Evolutionary conservation across 1,140 invertebrate species (phyloP).

Genomic region (Mercenaria mercenaria): DNA sequence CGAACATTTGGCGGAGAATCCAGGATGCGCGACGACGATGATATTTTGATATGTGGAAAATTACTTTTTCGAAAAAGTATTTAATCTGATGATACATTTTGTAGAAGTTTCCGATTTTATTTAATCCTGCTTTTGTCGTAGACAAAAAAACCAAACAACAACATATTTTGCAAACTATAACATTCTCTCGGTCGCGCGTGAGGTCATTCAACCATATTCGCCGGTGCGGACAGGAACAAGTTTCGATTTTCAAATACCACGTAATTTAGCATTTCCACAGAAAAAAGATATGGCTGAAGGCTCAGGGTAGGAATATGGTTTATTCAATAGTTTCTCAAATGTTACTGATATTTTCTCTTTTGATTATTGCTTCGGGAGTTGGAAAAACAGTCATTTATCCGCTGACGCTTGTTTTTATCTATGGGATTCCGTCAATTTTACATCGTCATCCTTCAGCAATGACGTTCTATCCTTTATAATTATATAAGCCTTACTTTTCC

Average conservation of each 20-base stretch:
- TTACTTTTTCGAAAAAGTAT: no score
- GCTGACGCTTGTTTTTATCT: conserved; percentile 2
- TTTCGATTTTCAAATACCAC: conserved; percentile 66
- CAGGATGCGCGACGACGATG: not conserved
- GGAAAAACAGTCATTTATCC: no score
- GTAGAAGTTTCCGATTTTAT: no score
- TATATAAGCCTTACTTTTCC: not conserved
- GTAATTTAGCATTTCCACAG: conserved; percentile 28
- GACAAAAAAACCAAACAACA: no score
- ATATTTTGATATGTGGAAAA: conserved; percentile 4
- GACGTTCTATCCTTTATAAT: not conserved
- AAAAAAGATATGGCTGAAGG: conserved; percentile 74
- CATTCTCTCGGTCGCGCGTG: conserved; percentile 63
- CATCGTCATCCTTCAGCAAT: conserved; percentile 58
- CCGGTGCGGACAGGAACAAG: conserved; percentile 71
- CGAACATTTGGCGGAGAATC: conserved; percentile 9
- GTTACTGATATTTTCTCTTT: no score
- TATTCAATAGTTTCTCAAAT: no score
- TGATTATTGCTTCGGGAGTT: no score
- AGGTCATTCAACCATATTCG: conserved; percentile 58
- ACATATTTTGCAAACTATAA: no score
- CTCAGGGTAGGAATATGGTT: conserved; percentile 69
- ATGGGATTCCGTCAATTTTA: conserved; percentile 67
- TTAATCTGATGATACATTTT: no score
- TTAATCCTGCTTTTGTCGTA: no score